phyloP scores from a whole-genome alignment of 2,888 invertebrate species.

The Nephrotoma appendiculata region DNA sequence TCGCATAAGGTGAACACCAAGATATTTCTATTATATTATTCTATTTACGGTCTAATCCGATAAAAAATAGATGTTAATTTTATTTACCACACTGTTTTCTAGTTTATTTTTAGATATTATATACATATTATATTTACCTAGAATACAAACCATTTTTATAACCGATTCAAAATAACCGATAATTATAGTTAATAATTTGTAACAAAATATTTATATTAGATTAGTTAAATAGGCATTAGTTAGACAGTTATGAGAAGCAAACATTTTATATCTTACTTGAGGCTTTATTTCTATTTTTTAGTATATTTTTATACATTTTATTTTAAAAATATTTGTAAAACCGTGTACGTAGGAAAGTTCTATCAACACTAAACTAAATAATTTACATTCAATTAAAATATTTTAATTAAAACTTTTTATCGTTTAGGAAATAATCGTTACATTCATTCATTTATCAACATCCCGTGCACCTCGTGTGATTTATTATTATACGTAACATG shows the following conservation, averaged over 20 bases:
- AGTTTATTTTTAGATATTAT: neutral
- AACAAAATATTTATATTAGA: neutral
- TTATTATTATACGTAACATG: neutral
- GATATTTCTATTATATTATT: neutral
- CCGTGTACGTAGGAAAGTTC: neutral
- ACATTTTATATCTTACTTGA: neutral
- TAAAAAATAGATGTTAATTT: neutral
- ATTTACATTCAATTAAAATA: neutral
- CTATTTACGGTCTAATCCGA: neutral
- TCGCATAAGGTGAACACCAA: neutral
- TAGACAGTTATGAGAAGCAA: neutral
- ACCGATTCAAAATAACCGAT: neutral
- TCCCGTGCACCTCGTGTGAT: neutral
- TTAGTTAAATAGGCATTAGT: neutral
- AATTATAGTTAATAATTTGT: neutral
- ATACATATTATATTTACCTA: neutral
- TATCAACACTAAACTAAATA: neutral
- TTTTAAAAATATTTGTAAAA: neutral
- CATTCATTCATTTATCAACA: neutral
- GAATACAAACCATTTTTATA: neutral
- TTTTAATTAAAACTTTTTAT: neutral
- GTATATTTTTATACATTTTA: neutral
- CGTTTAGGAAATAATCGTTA: neutral
- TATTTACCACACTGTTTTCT: neutral
- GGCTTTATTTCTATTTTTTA: neutral